Percentiles rank a stretch among this genome's conserved stretches.
phyloP scores from a whole-genome alignment of 2,888 invertebrate genomes.

The Sinodicranocentrus sp. region DNA sequence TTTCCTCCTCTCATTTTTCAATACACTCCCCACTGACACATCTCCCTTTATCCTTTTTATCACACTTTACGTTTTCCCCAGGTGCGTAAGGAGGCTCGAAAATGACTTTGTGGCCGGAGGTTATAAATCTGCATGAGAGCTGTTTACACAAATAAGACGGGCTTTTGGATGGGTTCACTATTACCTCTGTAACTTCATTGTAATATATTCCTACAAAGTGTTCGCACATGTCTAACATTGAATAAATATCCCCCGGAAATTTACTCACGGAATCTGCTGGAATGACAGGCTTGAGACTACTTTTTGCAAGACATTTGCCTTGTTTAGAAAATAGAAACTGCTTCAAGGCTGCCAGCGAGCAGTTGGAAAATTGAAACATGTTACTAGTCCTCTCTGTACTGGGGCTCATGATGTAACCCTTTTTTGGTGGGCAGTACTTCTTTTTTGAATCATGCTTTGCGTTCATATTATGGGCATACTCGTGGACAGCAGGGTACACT shows the following conservation, averaged over 20 bases:
- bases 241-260: slow-evolving; percentile 41
- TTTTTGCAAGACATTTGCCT: slow-evolving; percentile 24
- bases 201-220: neutral
- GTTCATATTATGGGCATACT: slow-evolving; percentile 45
- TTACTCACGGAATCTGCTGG: neutral
- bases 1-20: neutral
- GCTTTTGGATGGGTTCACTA: neutral
- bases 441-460: slow-evolving; percentile 42
- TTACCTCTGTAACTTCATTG: slow-evolving; percentile 9
- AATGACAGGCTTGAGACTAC: neutral
- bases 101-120: neutral
- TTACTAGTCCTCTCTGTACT: slow-evolving; percentile 17
- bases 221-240: slow-evolving; percentile 23
- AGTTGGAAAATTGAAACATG: slow-evolving; percentile 52
- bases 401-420: slow-evolving; percentile 53
- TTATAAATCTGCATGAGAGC: slow-evolving; percentile 26
- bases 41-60: neutral
- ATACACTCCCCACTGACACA: slow-evolving; percentile 26
- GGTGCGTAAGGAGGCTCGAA: slow-evolving; percentile 39
- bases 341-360: slow-evolving; percentile 31
- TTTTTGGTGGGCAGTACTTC: slow-evolving; percentile 3
- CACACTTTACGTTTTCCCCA: slow-evolving; percentile 33
- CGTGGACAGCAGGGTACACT: slow-evolving; percentile 49
- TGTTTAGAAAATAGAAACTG: slow-evolving; percentile 14
- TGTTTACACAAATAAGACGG: slow-evolving; percentile 28